phyloP scores from a whole-genome alignment of 2,113 vertebrate genomes.

The human (Homo sapiens) region DNA sequence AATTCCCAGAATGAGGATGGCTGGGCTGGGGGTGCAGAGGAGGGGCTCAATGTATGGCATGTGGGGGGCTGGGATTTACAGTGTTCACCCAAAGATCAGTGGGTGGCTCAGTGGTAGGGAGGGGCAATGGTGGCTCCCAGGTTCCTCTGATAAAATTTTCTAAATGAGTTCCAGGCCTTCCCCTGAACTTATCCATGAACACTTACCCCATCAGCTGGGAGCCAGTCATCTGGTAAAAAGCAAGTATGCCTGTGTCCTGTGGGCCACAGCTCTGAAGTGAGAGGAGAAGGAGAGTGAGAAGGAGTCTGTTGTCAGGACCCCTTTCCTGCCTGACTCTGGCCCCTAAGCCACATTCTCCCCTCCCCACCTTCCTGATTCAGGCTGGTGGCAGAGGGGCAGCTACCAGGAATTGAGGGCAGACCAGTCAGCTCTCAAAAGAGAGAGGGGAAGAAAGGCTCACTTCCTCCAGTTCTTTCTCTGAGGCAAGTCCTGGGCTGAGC shows the following conservation, averaged over 20 bases:
- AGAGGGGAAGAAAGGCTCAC: background rate
- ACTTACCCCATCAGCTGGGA: background rate
- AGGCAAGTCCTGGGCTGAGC: background rate
- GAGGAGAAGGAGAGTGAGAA: background rate
- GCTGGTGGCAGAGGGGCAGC: background rate
- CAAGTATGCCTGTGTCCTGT: background rate
- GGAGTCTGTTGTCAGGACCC: background rate
- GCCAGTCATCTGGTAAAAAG: background rate
- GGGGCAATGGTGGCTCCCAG: background rate
- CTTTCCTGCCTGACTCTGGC: background rate
- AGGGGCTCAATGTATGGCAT: too few relatives aligned
- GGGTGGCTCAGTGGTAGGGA: too few relatives aligned
- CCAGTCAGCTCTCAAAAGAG: background rate
- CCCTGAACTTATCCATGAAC: background rate
- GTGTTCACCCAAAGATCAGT: accelerated
- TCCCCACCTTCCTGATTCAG: background rate
- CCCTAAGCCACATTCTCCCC: background rate
- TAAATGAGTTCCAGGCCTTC: background rate
- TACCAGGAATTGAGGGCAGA: too few relatives aligned
- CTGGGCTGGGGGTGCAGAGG: too few relatives aligned
- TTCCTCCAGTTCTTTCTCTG: background rate
- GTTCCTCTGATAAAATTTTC: background rate
- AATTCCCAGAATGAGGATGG: background rate
- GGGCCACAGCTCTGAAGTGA: background rate
- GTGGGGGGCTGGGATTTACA: background rate